These are phyloP conservation scores for Conchocele bisecta DNA, from an alignment of 2,888 invertebrate genomes.

Conservation along the genomic window DNA sequence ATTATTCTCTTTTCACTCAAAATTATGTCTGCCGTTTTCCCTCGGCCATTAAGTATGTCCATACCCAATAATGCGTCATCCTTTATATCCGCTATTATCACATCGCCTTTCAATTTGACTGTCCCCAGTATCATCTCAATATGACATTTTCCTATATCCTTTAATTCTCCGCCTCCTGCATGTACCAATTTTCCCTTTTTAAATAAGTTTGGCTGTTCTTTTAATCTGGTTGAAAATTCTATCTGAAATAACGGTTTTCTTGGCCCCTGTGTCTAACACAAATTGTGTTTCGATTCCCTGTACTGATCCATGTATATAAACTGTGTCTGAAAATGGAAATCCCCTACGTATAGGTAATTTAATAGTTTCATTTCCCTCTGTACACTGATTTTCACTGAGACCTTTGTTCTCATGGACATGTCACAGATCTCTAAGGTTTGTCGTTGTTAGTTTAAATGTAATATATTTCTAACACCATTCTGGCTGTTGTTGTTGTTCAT, in stretches of 20 bases:
- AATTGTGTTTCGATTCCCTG: conserved; percentile 5
- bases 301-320: conserved; percentile 22
- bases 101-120: not conserved
- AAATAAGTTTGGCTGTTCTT: too few species aligned
- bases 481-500: not conserved
- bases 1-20: conserved; percentile 24
- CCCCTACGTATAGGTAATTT: conserved; percentile 10
- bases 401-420: conserved; percentile 18
- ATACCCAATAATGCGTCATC: conserved; percentile 28
- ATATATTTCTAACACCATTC: not conserved
- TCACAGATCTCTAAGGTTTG: conserved; percentile 20
- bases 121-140: conserved; percentile 1
- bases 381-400: not conserved
- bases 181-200: too few species aligned
- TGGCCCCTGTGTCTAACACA: conserved; percentile 21
- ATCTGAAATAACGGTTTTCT: conserved; percentile 2
- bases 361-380: not conserved
- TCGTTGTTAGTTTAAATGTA: conserved; percentile 34
- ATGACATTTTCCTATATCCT: conserved; percentile 4
- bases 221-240: too few species aligned
- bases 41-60: conserved; percentile 17
- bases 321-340: conserved; percentile 18
- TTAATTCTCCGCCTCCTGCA: conserved; percentile 15
- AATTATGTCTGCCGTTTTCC: conserved; percentile 26
- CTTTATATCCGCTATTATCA: conserved; percentile 20